Base-by-base conservation (phyloP, 2,888 invertebrate species). In the Andrena flavipes region DNA sequence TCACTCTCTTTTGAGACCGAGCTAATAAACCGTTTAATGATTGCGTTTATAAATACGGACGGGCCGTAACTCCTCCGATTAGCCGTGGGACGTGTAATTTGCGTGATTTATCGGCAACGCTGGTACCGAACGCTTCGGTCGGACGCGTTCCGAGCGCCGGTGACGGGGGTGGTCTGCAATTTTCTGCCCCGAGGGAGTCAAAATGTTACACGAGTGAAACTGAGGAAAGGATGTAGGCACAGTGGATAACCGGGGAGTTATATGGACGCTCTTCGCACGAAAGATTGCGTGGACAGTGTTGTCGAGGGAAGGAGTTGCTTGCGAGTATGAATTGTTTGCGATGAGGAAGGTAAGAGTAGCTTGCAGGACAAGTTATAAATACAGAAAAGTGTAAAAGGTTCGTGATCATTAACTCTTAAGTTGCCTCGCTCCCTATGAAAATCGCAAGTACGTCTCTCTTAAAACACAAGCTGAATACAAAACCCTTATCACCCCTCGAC, bases 11-110 rank as follows among this genome's bases (percentile, higher is more conserved):
- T 65, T 51, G 60, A n/a, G 65, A 23, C 20, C 29, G 1, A 30
- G 79, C 63, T 69, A 83, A 65, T 73, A 72, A 83, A 69, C 67
- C 68, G 84, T 83, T 78, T 83, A 68, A 69, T 49, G 73, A 69
- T 69, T 60, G 35, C 30, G 51, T 29, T 68, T 70, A 74, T 80
- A 80, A 80, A 80, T 80, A 80, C 67, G n/a, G 59, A 16, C 67
- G 65, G 20, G 23, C 64, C 71, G 71, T 70, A 70, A 78, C 59
- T 79, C 80, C 64, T 60, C 29, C 79, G 79, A 79, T 80, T 71
- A 62, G 51, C 23, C 30, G 26, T 71, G 79, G 60, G 59, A 62
- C 56, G 68, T 30, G 60, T 42, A 26, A 35, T 69, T 62, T 51
- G 54, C 33, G 26, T 79, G 33, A 79, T 79, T 69, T 79, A 79